Conservation (phyloP, 92 coral and sea anemone species). For the Zoanthus sociatus region DNA sequence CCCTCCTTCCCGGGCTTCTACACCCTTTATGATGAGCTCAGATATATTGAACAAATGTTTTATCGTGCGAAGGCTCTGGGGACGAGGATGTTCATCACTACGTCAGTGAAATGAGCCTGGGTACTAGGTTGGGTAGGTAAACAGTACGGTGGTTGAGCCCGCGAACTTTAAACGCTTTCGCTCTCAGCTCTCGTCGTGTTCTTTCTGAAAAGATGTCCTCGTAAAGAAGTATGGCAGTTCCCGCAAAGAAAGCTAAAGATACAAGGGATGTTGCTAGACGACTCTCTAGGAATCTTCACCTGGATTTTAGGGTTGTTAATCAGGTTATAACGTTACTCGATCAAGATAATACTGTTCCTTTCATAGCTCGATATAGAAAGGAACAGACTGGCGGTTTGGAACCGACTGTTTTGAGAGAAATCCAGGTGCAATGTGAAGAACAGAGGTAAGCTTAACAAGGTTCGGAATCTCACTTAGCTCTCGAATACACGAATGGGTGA, state of each 20-base stretch:
- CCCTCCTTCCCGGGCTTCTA: too few species aligned
- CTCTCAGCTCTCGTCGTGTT: too few species aligned
- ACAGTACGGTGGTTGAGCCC: conserved; percentile 9
- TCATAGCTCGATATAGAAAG: conserved; percentile 93
- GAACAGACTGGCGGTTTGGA: conserved; percentile 86
- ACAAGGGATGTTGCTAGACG: conserved; percentile 23
- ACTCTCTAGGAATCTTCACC: conserved; percentile 65
- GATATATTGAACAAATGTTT: too few species aligned
- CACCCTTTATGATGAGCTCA: too few species aligned
- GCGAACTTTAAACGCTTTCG: conserved; percentile 7
- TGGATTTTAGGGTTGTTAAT: conserved; percentile 49
- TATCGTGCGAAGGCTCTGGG: too few species aligned
- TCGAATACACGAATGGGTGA: too few species aligned
- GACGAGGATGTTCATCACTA: too few species aligned
- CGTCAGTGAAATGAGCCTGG: too few species aligned
- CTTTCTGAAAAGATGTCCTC: background rate
- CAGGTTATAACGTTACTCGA: conserved; percentile 76
- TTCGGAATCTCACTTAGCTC: too few species aligned
- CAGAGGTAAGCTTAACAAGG: conserved; percentile 61
- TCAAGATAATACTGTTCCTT: conserved; percentile 85
- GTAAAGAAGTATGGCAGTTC: background rate
- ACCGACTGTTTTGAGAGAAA: conserved; percentile 75
- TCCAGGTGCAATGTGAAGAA: conserved; percentile 70
- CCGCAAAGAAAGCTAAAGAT: conserved; percentile 1
- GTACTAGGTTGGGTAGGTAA: too few species aligned